phyloP scores from a whole-genome alignment of 2,113 vertebrate genomes.

The Xenopus tropicalis region UCB_Xtro_10.0 CM004445.2:26920001-26920500 shows the following conservation, averaged over 20 bases:
- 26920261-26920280: not conserved
- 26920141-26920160: not conserved
- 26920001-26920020: constrained; percentile 3
- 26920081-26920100: constrained; percentile 11
- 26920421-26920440: not conserved
- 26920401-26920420: not conserved
- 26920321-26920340: not conserved
- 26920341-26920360: constrained; percentile 1
- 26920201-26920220: not conserved
- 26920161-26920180: not conserved
- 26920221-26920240: not conserved
- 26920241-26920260: not conserved
- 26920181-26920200: not conserved
- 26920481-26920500: not conserved
- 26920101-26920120: constrained; percentile 3
- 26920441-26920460: not conserved
- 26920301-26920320: not conserved
- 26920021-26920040: constrained; percentile 20
- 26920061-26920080: constrained; percentile 3
- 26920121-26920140: not conserved
- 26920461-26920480: not conserved
- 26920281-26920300: not conserved
- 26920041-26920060: constrained; percentile 34
- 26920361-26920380: not conserved
- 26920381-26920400: constrained; percentile 1